phyloP scores from a whole-genome alignment of 2,797 vertebrate species.

The Syndactyla subalaris region DNA sequence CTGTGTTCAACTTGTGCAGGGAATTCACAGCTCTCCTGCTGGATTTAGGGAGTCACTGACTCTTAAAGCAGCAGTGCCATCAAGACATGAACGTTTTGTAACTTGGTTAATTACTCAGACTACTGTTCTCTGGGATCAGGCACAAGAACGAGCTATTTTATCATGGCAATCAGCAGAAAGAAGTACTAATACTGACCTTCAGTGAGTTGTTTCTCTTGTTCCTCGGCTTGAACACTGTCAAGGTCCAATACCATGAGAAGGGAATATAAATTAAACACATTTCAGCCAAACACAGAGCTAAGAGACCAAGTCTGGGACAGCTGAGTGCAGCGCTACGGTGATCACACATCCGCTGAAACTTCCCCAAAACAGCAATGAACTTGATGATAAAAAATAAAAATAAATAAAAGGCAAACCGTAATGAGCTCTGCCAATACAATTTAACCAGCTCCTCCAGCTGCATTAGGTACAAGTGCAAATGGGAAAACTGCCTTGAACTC shows the following conservation, averaged over 20 bases:
- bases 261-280: not conserved
- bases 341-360: accelerated
- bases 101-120: not conserved
- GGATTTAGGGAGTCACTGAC: not conserved
- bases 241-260: not conserved
- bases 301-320: not conserved
- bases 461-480: not conserved
- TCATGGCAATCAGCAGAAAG: not conserved
- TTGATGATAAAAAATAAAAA: not conserved
- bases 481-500: not conserved
- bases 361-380: not conserved
- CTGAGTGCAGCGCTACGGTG: accelerated
- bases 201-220: not conserved
- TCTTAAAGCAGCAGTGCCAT: not conserved
- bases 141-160: not conserved
- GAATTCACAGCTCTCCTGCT: not conserved
- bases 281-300: not conserved
- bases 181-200: not conserved
- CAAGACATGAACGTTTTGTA: not conserved
- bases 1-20: not conserved
- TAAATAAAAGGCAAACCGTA: not conserved
- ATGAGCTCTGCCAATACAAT: not conserved
- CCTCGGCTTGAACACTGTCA: not conserved
- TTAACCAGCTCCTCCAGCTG: not conserved
- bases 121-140: not conserved